These are phyloP conservation scores for Eurytoma adleriae DNA, from an alignment of 2,888 invertebrate genomes.

Conservation along the genomic window DNA sequence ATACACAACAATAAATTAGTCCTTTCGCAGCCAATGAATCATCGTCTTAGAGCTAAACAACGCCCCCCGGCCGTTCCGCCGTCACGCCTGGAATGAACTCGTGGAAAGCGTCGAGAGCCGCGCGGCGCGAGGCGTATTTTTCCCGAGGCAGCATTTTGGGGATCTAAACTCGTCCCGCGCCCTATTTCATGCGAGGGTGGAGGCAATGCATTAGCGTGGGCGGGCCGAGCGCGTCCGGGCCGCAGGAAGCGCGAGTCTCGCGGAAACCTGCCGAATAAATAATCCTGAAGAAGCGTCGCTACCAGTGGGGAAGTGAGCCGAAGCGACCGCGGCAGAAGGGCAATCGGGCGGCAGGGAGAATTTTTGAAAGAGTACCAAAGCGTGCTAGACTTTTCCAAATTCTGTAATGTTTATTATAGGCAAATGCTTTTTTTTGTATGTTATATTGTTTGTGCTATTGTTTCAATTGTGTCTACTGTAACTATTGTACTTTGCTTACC, in stretches of 20 bases:
- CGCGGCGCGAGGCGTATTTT: neutral
- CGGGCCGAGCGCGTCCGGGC: slow-evolving; percentile 62
- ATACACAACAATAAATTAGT: too few relatives aligned
- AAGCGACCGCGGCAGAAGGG: neutral
- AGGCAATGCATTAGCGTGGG: slow-evolving; percentile 69
- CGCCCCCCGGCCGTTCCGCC: too few relatives aligned
- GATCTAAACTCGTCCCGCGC: slow-evolving; percentile 15
- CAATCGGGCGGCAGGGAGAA: neutral
- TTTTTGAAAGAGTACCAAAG: neutral
- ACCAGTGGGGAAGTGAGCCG: slow-evolving; percentile 59
- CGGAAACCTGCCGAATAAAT: slow-evolving; percentile 73
- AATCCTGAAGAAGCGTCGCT: slow-evolving; percentile 68
- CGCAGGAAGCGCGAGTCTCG: slow-evolving; percentile 68
- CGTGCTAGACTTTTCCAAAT: too few relatives aligned
- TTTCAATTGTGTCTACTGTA: too few relatives aligned
- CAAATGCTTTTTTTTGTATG: too few relatives aligned
- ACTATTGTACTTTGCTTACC: too few relatives aligned
- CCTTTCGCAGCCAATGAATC: too few relatives aligned
- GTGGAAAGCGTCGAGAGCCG: too few relatives aligned
- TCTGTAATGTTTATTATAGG: too few relatives aligned
- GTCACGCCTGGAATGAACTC: too few relatives aligned
- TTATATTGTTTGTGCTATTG: too few relatives aligned
- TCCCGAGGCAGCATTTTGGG: slow-evolving; percentile 48
- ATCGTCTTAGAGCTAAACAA: too few relatives aligned
- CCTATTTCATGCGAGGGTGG: slow-evolving; percentile 4